Evolutionary conservation across 2,797 vertebrate species (phyloP).

Genomic region (Acipenser ruthenus): DNA sequence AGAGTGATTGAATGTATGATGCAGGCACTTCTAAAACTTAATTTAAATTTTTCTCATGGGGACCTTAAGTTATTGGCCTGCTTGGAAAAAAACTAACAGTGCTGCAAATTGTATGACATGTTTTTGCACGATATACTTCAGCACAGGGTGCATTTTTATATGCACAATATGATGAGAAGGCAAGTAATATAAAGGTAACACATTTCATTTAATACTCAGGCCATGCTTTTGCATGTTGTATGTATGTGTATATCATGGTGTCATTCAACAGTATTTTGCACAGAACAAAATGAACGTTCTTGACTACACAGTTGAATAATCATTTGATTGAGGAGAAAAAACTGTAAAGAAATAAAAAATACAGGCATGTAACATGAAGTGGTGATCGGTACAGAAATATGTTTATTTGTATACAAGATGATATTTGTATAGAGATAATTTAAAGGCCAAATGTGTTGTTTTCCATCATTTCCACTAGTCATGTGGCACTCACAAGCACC

Average conservation of each 20-base stretch:
- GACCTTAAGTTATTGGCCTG: neutral
- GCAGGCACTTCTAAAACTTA: neutral
- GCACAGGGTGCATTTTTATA: conserved; percentile 3
- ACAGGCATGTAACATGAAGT: conserved; percentile 36
- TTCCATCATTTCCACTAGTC: neutral
- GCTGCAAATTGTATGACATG: conserved; percentile 9
- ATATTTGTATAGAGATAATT: conserved; percentile 28
- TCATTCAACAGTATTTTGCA: neutral
- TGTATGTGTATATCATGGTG: neutral
- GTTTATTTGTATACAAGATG: conserved; percentile 33
- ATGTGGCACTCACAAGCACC: neutral
- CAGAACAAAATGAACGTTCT: conserved; percentile 2
- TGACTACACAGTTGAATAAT: neutral
- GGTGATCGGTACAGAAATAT: conserved; percentile 21
- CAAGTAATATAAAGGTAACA: neutral
- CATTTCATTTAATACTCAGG: neutral
- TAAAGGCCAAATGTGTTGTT: conserved; percentile 24
- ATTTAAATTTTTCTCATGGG: neutral
- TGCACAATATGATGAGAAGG: neutral
- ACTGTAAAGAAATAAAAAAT: conserved; percentile 23
- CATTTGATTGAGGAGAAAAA: conserved; percentile 5
- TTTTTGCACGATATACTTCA: conserved; percentile 1
- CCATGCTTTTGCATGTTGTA: conserved; percentile 11
- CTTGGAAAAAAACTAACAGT: neutral
- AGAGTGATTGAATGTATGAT: neutral